Base-by-base conservation (phyloP, 2,888 invertebrate genomes). In the Nomada fucata region DNA sequence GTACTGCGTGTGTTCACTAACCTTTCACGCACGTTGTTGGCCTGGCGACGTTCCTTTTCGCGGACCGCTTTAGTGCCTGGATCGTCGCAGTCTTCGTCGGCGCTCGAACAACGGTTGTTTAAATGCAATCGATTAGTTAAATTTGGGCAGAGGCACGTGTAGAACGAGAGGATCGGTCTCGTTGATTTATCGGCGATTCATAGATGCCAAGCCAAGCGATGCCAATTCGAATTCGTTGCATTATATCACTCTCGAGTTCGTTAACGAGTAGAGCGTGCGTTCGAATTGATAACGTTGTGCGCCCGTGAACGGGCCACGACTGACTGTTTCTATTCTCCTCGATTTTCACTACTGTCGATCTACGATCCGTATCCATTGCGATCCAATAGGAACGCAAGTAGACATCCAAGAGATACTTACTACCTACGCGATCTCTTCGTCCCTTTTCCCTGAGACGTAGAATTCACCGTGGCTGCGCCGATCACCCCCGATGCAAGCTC, bases 21-120 rank as follows among this genome's bases (percentile, higher is more conserved):
- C 98, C 98, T 97, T 96, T 98, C 98, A 92, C 99, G 95, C 90
- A 98, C 98, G 95, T 99, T 99, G 96, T 99, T 99, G 93, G 99
- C 98, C 95, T 98, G 98, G 89, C 99, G 96, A 91, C 99, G 96
- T 95, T 99, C 98, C 95, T 97, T 96, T 95, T 99, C 98, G 94
- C 98, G 96, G 94, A 98, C 97, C 92, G 97, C 97, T 96, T 98
- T 98, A 92, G 97, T 96, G 95, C 96, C 96, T 69, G 98, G 98
- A 93, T 96, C 96, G 94, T 96, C 96, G 93, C 97, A 97, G 91
- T 96, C 96, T 94, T 97, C 97, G 92, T 97, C 97, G 81, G 97
- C 97, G 92, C 97, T 97, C 94, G 97, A 97, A 94, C 97, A 97
- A 95, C 97, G 96, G 90, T 91, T 92, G 88, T 93, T 92, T 89